A percentile compares a stretch with the other conserved stretches of the same genome.
Evolutionary conservation across 1,140 invertebrate species (phyloP).

Genomic region (Brachionus paranguensis): DNA sequence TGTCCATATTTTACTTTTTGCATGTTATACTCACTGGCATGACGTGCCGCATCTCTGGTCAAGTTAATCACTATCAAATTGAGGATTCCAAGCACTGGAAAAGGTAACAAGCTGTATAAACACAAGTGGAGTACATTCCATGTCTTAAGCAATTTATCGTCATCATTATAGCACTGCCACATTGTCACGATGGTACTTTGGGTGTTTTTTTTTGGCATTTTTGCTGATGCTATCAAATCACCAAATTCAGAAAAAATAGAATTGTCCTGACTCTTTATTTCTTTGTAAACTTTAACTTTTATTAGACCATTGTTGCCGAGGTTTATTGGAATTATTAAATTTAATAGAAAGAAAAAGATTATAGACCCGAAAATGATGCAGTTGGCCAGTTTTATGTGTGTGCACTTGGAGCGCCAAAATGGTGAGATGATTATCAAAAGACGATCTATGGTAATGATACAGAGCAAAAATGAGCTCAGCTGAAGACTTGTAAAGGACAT

Average conservation of each 20-base stretch:
- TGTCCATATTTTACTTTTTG: background rate
- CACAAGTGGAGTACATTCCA: constrained; percentile 24
- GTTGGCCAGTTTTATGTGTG: background rate
- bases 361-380: background rate
- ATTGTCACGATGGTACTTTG: background rate
- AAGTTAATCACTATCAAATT: constrained; percentile 17
- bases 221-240: background rate
- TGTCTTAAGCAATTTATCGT: background rate
- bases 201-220: background rate
- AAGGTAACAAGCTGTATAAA: constrained; percentile 23
- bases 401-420: background rate
- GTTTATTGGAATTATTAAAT: background rate
- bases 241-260: background rate
- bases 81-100: background rate
- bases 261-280: background rate
- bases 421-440: background rate
- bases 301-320: constrained; percentile 23
- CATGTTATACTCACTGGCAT: background rate
- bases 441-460: constrained; percentile 3
- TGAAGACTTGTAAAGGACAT: constrained; percentile 19
- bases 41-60: background rate
- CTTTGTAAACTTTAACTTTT: background rate
- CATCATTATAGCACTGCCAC: constrained; percentile 17
- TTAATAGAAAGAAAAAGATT: background rate
- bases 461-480: constrained; percentile 20